Evolutionary conservation across 2,888 invertebrate species (phyloP), one percentile per base, ranked within the genome.

Genomic region (Lasioglossum figueresi): DNA sequence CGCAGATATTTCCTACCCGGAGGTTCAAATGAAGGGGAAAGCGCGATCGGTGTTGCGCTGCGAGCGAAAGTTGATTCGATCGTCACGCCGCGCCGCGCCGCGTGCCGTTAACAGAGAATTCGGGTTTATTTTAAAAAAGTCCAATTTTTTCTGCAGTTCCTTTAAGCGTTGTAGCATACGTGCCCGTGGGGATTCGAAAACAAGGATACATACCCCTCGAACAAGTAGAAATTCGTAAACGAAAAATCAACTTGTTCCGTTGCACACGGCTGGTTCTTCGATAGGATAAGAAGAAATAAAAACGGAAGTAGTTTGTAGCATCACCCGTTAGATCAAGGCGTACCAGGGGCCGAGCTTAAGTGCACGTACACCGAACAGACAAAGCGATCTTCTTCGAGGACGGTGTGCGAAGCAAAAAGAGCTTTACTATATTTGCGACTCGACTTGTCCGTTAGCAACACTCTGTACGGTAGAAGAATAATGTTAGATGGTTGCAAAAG

Each of bases 291-390:
- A 59, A 59, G 37, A 37, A 37, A 68, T n/a, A 12, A 23, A 68
- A 68, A 68, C 10, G 37, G 37, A 37, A 23, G 68, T n/a, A 68
- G n/a, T 40, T n/a, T 37, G 37, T 68, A 37, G 23, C 68, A 10
- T 34, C 37, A 34, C 37, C 68, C 68, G 68, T 37, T 37, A 37
- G 40, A 68, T 34, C 34, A 66, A 34, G 34, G 19, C 66, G 66
- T 34, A 66, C 34, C 31, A 19, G 68, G 40, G 68, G 40, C 68
- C 68, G 40, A 66, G 68, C n/a, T 68, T 68, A 37, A 68, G 40
- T 68, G 40, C 68, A n/a, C n/a, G 37, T 68, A 34, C 37, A 68
- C 68, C 23, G 34, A 68, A n/a, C 68, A 23, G 68, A 40, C 37
- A 68, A 37, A 68, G 37, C 12, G 68, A 40, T 68, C 68, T 37